Base-by-base conservation (phyloP, 2,113 vertebrate genomes). In the Calypte anna region DNA sequence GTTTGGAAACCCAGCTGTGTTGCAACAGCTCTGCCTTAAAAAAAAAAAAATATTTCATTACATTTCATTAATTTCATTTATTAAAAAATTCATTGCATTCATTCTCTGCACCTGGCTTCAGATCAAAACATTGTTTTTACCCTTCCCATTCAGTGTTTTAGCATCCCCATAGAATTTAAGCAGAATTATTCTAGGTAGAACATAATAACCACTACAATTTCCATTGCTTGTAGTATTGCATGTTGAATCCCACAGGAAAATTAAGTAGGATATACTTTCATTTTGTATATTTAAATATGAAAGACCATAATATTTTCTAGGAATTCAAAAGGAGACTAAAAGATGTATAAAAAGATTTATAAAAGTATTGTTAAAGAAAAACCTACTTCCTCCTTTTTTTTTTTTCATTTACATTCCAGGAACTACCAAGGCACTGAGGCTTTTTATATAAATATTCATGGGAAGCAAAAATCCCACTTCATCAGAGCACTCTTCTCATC, bases 221-320 rank as follows among this genome's bases (percentile, higher is more conserved):
- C 63, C 14, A 46, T 58, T 86, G 66, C 51, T 62, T 2, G 1
- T 25, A 1, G 4, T 13, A 30, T 3, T 17, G 3, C 27, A 31
- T 19, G 7, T 10, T 12, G 55, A 38, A 13, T 23, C 8, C 2
- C 7, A 1, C 0, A 2, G 55, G 57, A 74, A 67, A 17, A 3
- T 19, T 48, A n/a, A 30, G 27, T 4, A 10, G 23, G 3, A 31
- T 31, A 17, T 3, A 1, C 6, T 70, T 81, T 6, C 2, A 14
- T 14, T 84, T 86, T n/a, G 3, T 30, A 4, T 9, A 38, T 70
- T 81, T 36, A 58, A 46, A 40, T 25, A 6, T 20, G 22, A 44
- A 57, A 66, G 20, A 80, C 46, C 36, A 38, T 9, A 61, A 4
- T n/a, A 30, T 22, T 67, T 69, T 51, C 72, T 23, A 58, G 67